These are phyloP conservation scores for Atherix ibis DNA, from an alignment of 2,888 invertebrate genomes.

Conservation along the genomic window DNA sequence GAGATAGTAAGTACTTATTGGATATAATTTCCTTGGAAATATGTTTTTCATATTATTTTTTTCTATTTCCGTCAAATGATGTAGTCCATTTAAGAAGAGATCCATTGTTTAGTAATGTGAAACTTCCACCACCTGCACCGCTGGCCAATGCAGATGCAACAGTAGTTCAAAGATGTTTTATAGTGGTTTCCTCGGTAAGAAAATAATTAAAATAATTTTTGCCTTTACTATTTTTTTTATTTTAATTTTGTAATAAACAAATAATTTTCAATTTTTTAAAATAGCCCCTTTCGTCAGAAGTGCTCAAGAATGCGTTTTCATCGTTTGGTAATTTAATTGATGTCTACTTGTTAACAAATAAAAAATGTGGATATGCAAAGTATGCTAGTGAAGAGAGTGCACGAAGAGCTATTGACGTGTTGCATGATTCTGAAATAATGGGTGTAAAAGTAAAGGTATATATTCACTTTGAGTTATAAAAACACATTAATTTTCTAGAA, in stretches of 20 bases:
- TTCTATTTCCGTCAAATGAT: too few relatives aligned
- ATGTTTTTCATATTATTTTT: too few relatives aligned
- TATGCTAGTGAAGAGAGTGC: conserved; percentile 64
- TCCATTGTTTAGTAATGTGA: conserved; percentile 50
- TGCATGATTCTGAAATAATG: conserved; percentile 79
- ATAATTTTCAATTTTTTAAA: conserved; percentile 39
- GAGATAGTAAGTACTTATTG: too few relatives aligned
- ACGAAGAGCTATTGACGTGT: conserved; percentile 28
- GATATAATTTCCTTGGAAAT: too few relatives aligned
- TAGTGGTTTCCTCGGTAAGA: conserved; percentile 35
- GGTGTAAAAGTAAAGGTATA: conserved; percentile 57
- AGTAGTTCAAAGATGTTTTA: conserved; percentile 50
- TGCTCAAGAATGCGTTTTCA: conserved; percentile 75
- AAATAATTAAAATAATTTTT: too few relatives aligned
- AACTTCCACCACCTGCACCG: conserved; percentile 49
- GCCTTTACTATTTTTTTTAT: background rate
- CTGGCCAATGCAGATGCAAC: conserved; percentile 50
- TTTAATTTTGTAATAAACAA: too few relatives aligned
- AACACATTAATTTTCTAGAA: too few relatives aligned
- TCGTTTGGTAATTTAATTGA: conserved; percentile 83
- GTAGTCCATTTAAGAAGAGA: too few relatives aligned
- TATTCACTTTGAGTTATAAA: too few relatives aligned
- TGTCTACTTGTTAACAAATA: conserved; percentile 74
- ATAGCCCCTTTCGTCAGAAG: conserved; percentile 50
- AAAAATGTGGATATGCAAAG: conserved; percentile 85